Evolutionary conservation across 2,797 vertebrate genomes (phyloP).

Genomic region (Melanotaenia nigrans): DNA sequence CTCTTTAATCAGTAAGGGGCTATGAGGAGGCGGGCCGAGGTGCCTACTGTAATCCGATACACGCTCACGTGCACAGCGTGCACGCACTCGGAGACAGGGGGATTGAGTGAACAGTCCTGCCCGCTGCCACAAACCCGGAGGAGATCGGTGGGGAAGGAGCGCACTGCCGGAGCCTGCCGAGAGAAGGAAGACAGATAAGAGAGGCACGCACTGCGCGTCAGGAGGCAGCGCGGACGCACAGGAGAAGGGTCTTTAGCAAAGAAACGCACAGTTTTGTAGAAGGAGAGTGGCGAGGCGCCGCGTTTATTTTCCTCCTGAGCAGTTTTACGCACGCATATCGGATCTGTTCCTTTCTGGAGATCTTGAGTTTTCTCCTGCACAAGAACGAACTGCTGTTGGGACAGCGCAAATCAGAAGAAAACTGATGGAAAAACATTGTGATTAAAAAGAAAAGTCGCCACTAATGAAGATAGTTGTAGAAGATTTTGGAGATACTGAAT

Average conservation of each 20-base stretch:
- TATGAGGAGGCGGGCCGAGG: slow-evolving; percentile 74
- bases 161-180: slow-evolving; percentile 39
- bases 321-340: slow-evolving; percentile 69
- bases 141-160: slow-evolving; percentile 64
- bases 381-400: slow-evolving; percentile 22
- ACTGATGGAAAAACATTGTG: slow-evolving; percentile 1
- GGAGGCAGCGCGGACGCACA: slow-evolving; percentile 16
- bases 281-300: slow-evolving; percentile 48
- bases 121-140: slow-evolving; percentile 64
- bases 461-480: slow-evolving; percentile 3
- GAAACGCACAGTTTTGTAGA: slow-evolving; percentile 47
- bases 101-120: slow-evolving; percentile 62
- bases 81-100: slow-evolving; percentile 47
- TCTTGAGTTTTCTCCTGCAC: slow-evolving; percentile 20
- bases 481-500: slow-evolving; percentile 24
- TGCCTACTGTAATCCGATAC: slow-evolving; percentile 80
- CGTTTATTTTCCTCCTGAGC: slow-evolving; percentile 10
- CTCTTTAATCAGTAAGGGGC: slow-evolving; percentile 76
- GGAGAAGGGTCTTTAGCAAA: slow-evolving; percentile 4
- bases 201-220: slow-evolving; percentile 6
- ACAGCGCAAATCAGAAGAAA: slow-evolving; percentile 5
- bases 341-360: slow-evolving; percentile 36
- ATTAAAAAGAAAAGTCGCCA: slow-evolving; percentile 16
- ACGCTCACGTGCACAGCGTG: slow-evolving; percentile 42
- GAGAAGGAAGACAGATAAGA: slow-evolving; percentile 10